Evolutionary conservation across 1,140 invertebrate genomes (phyloP).

Genomic region (Thrips palmi): DNA sequence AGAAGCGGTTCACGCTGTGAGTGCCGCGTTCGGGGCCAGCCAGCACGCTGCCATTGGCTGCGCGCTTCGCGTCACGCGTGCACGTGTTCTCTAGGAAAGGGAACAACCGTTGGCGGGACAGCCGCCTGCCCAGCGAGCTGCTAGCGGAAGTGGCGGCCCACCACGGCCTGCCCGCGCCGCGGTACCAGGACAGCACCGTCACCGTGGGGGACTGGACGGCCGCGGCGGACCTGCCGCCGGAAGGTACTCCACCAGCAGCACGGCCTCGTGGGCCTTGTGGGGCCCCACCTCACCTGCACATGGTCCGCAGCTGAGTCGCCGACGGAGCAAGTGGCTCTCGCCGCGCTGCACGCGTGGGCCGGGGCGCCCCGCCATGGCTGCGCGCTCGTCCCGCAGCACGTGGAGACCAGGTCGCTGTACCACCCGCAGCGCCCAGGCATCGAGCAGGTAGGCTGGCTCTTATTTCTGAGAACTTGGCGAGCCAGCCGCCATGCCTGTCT

Average conservation of each 20-base stretch:
- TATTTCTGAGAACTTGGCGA: too few relatives aligned
- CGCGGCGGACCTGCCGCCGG: not conserved
- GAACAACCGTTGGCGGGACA: conserved; percentile 64
- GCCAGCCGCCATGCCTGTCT: too few relatives aligned
- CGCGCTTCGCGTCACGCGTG: too few relatives aligned
- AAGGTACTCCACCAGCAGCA: too few relatives aligned
- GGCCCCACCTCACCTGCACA: too few relatives aligned
- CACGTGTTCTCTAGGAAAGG: conserved; percentile 31
- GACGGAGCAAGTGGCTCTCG: conserved; percentile 35
- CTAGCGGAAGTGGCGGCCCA: conserved; percentile 47
- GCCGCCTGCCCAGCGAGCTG: conserved; percentile 50
- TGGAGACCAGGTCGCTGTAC: conserved; percentile 65
- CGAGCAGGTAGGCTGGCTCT: too few relatives aligned
- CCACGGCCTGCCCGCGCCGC: conserved; percentile 29
- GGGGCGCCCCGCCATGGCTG: conserved; percentile 53
- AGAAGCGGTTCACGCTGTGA: conserved; percentile 45
- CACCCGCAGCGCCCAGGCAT: conserved; percentile 55
- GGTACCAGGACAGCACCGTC: conserved; percentile 26
- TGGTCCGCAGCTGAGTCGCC: too few relatives aligned
- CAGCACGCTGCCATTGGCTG: not conserved
- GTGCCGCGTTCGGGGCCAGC: not conserved
- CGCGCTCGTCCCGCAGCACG: conserved; percentile 65
- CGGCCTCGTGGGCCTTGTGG: too few relatives aligned
- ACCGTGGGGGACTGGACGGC: not conserved
- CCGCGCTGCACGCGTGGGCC: conserved; percentile 46